phyloP scores from a whole-genome alignment of 2,113 vertebrate species.

The Aegypius monachus region DNA sequence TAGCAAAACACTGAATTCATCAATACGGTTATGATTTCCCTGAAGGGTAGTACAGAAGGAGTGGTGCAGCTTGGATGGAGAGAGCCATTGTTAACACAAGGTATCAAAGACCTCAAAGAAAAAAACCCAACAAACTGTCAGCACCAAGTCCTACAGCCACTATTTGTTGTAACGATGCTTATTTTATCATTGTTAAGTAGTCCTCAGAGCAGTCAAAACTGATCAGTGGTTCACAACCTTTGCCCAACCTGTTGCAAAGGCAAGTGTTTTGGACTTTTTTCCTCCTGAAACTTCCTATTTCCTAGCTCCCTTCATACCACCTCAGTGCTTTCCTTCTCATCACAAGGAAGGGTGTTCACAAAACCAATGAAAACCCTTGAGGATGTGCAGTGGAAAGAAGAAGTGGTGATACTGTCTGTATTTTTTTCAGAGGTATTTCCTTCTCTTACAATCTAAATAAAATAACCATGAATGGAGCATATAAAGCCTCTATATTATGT shows the following conservation, averaged over 20 bases:
- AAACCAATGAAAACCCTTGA: neutral
- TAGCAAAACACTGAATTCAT: neutral
- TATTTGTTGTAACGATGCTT: neutral
- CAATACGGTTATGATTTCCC: neutral
- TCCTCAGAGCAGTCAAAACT: neutral
- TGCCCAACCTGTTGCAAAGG: neutral
- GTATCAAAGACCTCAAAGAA: neutral
- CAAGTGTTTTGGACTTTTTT: neutral
- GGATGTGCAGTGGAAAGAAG: neutral
- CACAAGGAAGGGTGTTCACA: neutral
- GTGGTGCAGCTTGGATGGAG: neutral
- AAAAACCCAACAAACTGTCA: neutral
- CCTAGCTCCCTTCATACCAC: neutral
- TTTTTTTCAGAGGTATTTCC: neutral
- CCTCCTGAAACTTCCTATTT: neutral
- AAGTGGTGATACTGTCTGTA: neutral
- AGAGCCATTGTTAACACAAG: neutral
- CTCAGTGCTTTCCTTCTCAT: neutral
- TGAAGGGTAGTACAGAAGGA: neutral
- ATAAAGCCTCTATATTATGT: neutral
- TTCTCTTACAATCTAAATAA: neutral
- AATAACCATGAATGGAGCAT: neutral
- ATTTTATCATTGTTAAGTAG: neutral
- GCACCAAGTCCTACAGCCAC: neutral
- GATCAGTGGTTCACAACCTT: neutral